Evolutionary conservation across 2,888 invertebrate species (phyloP).

Genomic region (Nycteola revayana): DNA sequence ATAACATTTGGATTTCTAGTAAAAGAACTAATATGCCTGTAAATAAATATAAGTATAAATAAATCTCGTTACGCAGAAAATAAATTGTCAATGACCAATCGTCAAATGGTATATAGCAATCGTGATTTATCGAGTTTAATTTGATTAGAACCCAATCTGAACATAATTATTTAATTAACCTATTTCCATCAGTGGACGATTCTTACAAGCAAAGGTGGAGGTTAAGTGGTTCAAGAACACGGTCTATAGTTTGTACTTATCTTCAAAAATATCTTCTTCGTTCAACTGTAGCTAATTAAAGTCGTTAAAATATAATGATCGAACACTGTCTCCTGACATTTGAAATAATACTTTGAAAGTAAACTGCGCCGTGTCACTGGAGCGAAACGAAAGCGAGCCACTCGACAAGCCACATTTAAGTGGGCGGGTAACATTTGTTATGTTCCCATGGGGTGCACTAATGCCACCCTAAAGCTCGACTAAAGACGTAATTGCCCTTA

Average conservation of each 20-base stretch:
- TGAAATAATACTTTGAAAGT: conserved; percentile 16
- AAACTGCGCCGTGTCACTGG: conserved; percentile 25
- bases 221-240: too few relatives aligned
- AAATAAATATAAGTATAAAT: too few relatives aligned
- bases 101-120: too few relatives aligned
- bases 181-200: conserved; percentile 5
- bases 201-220: not conserved
- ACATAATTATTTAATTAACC: conserved; percentile 4
- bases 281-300: too few relatives aligned
- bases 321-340: conserved; percentile 12
- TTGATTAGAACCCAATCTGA: too few relatives aligned
- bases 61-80: too few relatives aligned
- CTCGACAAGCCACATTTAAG: conserved; percentile 34
- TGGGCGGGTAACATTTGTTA: conserved; percentile 36
- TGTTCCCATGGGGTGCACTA: conserved; percentile 51
- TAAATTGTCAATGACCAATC: too few relatives aligned
- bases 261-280: too few relatives aligned
- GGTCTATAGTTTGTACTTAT: too few relatives aligned
- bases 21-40: too few relatives aligned
- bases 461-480: conserved; percentile 41
- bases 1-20: too few relatives aligned
- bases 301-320: not conserved
- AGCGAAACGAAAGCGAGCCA: conserved; percentile 36
- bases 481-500: conserved; percentile 55
- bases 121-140: too few relatives aligned